Percentiles rank a stretch among this genome's conserved stretches.
Conservation (phyloP, 2,113 vertebrate genomes). For the Psittacula cyanocephala region DNA sequence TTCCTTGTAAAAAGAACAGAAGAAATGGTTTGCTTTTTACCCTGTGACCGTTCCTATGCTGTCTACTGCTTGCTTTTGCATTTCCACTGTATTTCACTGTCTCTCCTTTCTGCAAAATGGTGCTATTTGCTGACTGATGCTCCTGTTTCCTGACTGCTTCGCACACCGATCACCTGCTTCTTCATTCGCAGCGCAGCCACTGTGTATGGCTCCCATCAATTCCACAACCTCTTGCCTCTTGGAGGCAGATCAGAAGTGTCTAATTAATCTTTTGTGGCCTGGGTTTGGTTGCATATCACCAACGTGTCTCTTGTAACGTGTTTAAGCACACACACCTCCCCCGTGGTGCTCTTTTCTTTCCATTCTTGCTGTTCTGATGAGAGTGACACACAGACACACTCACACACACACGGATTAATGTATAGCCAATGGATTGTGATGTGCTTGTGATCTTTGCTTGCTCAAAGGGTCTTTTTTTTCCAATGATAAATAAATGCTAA, state of each 20-base stretch:
- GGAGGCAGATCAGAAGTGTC: constrained; percentile 71
- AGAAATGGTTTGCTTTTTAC: not conserved
- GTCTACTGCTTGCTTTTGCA: not conserved
- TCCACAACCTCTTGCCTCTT: constrained; percentile 41
- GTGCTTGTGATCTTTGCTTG: constrained; percentile 95
- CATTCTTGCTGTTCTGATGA: constrained; percentile 79
- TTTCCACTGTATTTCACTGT: constrained; percentile 34
- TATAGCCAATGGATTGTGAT: constrained; percentile 89
- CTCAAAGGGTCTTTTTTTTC: constrained; percentile 74
- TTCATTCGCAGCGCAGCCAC: not conserved
- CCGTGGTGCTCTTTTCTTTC: constrained; percentile 77
- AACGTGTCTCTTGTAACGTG: constrained; percentile 73
- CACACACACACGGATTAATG: constrained; percentile 69
- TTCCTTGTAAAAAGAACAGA: not conserved
- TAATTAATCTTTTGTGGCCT: constrained; percentile 89
- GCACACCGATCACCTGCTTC: constrained; percentile 26
- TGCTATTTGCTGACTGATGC: constrained; percentile 33
- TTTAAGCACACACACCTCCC: constrained; percentile 69
- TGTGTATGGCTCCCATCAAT: not conserved
- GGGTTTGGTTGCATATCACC: constrained; percentile 78
- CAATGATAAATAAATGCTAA: constrained; percentile 93
- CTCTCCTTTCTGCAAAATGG: constrained; percentile 37
- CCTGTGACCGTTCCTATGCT: constrained; percentile 41
- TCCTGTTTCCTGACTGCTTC: constrained; percentile 40
- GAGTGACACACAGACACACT: constrained; percentile 45